phyloP scores from a whole-genome alignment of 2,113 vertebrate species.

The Phrynosoma platyrhinos region DNA sequence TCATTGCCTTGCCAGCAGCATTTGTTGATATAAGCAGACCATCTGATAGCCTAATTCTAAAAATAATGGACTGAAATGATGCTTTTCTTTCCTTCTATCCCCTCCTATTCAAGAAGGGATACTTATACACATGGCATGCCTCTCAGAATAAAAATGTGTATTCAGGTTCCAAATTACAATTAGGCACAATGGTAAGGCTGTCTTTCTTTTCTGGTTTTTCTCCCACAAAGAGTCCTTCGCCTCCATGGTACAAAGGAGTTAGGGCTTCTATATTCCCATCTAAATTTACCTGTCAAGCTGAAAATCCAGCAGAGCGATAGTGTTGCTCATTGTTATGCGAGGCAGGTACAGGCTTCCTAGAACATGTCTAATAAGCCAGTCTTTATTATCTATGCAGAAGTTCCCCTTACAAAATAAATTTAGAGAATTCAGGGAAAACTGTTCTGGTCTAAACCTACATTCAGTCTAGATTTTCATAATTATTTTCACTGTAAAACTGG shows the following conservation, averaged over 20 bases:
- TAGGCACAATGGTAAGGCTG: background rate
- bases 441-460: background rate
- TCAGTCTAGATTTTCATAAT: background rate
- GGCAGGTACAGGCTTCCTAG: conserved; percentile 56
- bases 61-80: background rate
- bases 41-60: background rate
- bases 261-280: background rate
- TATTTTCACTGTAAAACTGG: background rate
- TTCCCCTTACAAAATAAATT: conserved; percentile 17
- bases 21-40: background rate
- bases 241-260: conserved; percentile 35
- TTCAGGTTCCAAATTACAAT: conserved; percentile 16
- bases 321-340: conserved; percentile 65
- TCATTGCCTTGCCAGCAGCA: conserved; percentile 1
- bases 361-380: conserved; percentile 59
- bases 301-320: conserved; percentile 59
- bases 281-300: conserved; percentile 55
- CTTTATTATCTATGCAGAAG: conserved; percentile 42
- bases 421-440: conserved; percentile 35
- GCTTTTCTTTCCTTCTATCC: background rate
- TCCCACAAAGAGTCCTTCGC: background rate
- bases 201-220: background rate
- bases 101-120: background rate
- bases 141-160: background rate
- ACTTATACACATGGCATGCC: background rate